Evolutionary conservation across 2,888 invertebrate species (phyloP), one percentile per base, ranked within the genome.

Genomic region (Octodonta nipae): DNA sequence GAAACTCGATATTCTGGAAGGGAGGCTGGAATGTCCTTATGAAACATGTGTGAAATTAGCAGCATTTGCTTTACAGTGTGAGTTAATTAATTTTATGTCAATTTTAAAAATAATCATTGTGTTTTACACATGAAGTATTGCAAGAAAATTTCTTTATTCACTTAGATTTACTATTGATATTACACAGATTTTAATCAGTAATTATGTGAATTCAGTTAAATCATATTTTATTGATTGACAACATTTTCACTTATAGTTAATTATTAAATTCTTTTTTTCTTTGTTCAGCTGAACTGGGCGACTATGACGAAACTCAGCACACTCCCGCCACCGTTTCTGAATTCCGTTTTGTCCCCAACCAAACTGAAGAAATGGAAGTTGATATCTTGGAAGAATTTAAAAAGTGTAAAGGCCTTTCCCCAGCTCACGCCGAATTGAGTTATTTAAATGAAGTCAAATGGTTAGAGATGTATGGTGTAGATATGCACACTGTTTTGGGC

Each of bases 401-500:
- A 57, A 84, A 81, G 52, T 79, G 77, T 50, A 73, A 76, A 41
- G 89, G 92, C 1, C 71, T 91, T 39, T 86, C 82, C 14, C 96
- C 96, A 8, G 95, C 95, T 1, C 87, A 88, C 61, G 92, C 96
- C 22, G 96, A 98, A 66, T 77, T 87, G 29, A 84, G 83, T 49
- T 98, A 87, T 63, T 67, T 98, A 33, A 89, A 92, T 59, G 95
- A 93, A 65, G 60, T 60, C 6, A 96, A 95, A 65, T 91, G 89
- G 87, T 65, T 98, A 47, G 95, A 96, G 63, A 88, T 92, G 87
- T 99, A 95, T 65, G 98, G 96, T 35, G 95, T 98, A 32, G 96
- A 98, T 57, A 93, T 93, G 87, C 95, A 96, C 60, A 88, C 79
- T 44, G 96, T 96, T 26, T 67, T 91, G 56, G 95, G 93, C 2